phyloP scores from a whole-genome alignment of 1,140 invertebrate species.

The Cyrtorhinus lividipennis region DNA sequence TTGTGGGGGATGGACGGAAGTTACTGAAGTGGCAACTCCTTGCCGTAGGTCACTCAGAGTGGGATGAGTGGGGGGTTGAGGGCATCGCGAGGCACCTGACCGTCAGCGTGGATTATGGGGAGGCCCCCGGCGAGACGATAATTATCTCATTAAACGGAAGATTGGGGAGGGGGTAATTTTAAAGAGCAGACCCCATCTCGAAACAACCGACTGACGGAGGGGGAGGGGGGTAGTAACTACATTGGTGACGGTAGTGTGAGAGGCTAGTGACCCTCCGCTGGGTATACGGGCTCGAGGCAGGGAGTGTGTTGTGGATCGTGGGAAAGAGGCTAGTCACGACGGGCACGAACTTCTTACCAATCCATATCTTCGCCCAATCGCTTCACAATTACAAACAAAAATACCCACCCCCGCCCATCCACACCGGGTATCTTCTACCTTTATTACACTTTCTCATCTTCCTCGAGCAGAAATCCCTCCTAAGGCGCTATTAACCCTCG shows the following conservation, averaged over 20 bases:
- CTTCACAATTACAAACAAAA: conserved; percentile 10
- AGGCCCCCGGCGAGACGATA: too few species aligned
- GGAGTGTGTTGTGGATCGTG: not conserved
- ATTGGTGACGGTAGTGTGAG: not conserved
- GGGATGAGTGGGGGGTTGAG: too few species aligned
- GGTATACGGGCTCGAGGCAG: too few species aligned
- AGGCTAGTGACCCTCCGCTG: not conserved
- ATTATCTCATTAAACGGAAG: not conserved
- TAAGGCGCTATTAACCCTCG: too few species aligned
- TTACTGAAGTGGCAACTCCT: too few species aligned
- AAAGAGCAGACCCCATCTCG: not conserved
- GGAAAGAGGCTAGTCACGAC: conserved; percentile 5
- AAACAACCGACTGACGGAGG: not conserved
- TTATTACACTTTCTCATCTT: conserved; percentile 4
- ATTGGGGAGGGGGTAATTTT: not conserved
- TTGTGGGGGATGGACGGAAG: too few species aligned
- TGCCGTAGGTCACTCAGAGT: too few species aligned
- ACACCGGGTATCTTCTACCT: not conserved
- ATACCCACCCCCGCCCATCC: not conserved
- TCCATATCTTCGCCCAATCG: conserved; percentile 8
- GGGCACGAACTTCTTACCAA: conserved; percentile 6
- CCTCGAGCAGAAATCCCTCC: not conserved
- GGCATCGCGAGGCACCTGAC: too few species aligned
- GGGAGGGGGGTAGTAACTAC: not conserved
- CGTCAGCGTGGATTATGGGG: too few species aligned